phyloP scores from a whole-genome alignment of 2,888 invertebrate genomes.

The Sesamia inferens region DNA sequence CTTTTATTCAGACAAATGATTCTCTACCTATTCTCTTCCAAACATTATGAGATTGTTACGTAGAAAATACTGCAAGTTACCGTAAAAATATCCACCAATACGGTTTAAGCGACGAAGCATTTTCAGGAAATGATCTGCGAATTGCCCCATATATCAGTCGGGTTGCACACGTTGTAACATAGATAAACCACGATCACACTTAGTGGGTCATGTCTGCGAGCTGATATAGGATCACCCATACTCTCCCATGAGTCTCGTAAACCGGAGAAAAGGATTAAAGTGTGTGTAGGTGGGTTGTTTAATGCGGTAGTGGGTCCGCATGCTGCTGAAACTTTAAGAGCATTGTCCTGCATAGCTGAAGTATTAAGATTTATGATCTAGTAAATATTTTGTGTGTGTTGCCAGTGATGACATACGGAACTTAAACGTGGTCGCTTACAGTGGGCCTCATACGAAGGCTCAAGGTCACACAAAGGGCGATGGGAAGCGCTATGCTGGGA shows the following conservation, averaged over 20 bases:
- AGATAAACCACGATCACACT: slow-evolving; percentile 59
- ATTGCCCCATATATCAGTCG: slow-evolving; percentile 46
- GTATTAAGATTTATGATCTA: slow-evolving; percentile 22
- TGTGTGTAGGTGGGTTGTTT: slow-evolving; percentile 20
- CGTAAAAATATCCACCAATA: slow-evolving; percentile 30
- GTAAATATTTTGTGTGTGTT: neutral
- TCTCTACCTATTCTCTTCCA: too few species aligned
- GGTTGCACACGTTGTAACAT: slow-evolving; percentile 38
- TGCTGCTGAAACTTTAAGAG: slow-evolving; percentile 26
- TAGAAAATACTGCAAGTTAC: slow-evolving; percentile 19
- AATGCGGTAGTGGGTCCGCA: slow-evolving; percentile 4
- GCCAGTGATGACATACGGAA: too few species aligned
- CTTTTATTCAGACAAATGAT: neutral
- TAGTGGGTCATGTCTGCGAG: slow-evolving; percentile 33
- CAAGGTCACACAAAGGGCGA: too few species aligned
- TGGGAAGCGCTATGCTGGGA: too few species aligned
- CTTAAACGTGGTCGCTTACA: too few species aligned
- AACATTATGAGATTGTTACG: slow-evolving; percentile 14
- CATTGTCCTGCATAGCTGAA: slow-evolving; percentile 4
- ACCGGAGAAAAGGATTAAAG: slow-evolving; percentile 36
- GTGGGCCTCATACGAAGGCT: too few species aligned
- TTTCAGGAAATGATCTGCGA: slow-evolving; percentile 42
- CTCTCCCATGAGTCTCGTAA: slow-evolving; percentile 44
- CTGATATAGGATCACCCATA: slow-evolving; percentile 33
- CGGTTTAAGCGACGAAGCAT: slow-evolving; percentile 27